A percentile compares a stretch with the other conserved stretches of the same genome.
Evolutionary conservation across 1,140 invertebrate genomes (phyloP).

Genomic region (Penaeus indicus): DNA sequence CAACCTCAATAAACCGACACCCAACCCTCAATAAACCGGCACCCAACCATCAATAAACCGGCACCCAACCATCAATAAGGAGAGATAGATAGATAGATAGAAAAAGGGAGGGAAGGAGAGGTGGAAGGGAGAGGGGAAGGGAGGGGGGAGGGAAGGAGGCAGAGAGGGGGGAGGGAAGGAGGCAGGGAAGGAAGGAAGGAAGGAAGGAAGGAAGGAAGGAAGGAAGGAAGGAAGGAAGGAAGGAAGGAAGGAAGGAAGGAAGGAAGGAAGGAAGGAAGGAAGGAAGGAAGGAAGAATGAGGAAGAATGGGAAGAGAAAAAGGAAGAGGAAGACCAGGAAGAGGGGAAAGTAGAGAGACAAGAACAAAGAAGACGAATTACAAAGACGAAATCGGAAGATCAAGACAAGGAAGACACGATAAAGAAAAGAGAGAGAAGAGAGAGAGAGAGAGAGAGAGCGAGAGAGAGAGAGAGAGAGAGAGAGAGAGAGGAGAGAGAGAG

Average conservation of each 20-base stretch:
- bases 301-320: neutral
- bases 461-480: neutral
- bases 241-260: neutral
- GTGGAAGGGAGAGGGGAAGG: neutral
- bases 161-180: neutral
- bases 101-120: neutral
- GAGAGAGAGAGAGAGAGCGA: constrained; percentile 12
- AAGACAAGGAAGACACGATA: too few relatives aligned
- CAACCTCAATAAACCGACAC: too few relatives aligned
- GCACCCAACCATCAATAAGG: too few relatives aligned
- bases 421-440: too few relatives aligned
- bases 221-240: neutral
- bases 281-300: neutral
- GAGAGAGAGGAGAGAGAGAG: too few relatives aligned
- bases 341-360: too few relatives aligned
- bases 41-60: too few relatives aligned
- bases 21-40: too few relatives aligned
- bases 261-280: neutral
- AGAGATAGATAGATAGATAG: too few relatives aligned
- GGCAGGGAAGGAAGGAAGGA: neutral
- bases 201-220: neutral
- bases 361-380: too few relatives aligned
- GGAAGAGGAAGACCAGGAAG: too few relatives aligned
- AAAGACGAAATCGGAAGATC: too few relatives aligned
- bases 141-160: neutral